phyloP scores from a whole-genome alignment of 2,888 invertebrate genomes.

The Limnephilus marmoratus region DNA sequence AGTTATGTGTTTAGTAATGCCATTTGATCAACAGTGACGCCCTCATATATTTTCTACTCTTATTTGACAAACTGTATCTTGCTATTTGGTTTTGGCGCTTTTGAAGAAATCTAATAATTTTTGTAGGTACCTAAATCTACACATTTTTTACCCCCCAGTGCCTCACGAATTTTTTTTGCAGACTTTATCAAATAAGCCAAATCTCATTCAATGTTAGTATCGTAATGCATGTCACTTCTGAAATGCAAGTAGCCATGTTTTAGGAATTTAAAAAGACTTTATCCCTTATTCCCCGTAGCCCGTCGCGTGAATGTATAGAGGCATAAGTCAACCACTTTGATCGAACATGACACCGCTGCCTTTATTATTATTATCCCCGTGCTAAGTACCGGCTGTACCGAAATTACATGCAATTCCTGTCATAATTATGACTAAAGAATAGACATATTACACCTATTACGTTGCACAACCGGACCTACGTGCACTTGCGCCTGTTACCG shows the following conservation, averaged over 20 bases:
- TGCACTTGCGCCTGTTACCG: background rate
- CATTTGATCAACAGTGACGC: too few species aligned
- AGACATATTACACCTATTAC: background rate
- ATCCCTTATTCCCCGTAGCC: background rate
- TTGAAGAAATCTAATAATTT: too few species aligned
- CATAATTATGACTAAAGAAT: constrained; percentile 20
- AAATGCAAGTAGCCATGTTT: background rate
- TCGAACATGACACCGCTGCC: constrained; percentile 17
- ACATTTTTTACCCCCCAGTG: too few species aligned
- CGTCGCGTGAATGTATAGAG: background rate
- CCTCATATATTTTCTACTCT: too few species aligned
- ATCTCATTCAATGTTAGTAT: too few species aligned
- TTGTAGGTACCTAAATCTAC: too few species aligned
- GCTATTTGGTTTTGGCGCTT: too few species aligned
- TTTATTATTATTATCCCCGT: background rate
- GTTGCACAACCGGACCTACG: background rate
- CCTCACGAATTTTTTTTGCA: too few species aligned
- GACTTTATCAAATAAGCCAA: too few species aligned
- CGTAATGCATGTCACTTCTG: background rate
- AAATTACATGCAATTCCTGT: constrained; percentile 24
- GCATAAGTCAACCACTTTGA: constrained; percentile 18
- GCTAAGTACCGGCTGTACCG: constrained; percentile 6
- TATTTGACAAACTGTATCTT: too few species aligned
- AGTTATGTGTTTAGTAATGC: too few species aligned
- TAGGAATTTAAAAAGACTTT: background rate